Base-by-base conservation (phyloP, 1,140 invertebrate species). In the Trichonephila inaurata region DNA sequence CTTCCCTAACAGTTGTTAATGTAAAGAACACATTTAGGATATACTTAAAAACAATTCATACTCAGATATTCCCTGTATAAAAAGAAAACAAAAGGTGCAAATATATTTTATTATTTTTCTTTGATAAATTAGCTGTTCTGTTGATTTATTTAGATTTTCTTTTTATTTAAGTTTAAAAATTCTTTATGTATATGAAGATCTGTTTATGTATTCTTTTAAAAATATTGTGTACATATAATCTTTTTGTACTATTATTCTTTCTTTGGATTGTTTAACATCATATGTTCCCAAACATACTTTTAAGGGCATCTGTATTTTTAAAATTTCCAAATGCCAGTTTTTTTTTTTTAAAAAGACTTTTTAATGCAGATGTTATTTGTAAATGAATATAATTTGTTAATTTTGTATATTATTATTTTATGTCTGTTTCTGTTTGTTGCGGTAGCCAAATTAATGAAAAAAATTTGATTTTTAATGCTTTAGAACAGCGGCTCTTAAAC, bases 191-290 rank as follows among this genome's bases (percentile, higher is more conserved):
- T 77, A 77, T 77, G 33, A 14, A 77, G 28, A 77, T 77, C 72
- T 77, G 28, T 77, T 18, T 64, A 12, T 77, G 72, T 77, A 40
- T 77, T 77, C 33, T 18, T 33, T 16, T 8, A 40, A 77, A 33
- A 33, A 77, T 77, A 77, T 40, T 40, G 19, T 77, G 72, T 77
- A 77, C 72, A 77, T 40, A 77, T 18, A 18, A 18, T 40, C 33
- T 28, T 40, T 40, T 40, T 77, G 72, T 77, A 33, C 33, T 33
- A 69, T 12, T 77, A 28, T 77, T 77, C 33, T 77, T 77, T 77
- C 69, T 77, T 40, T 77, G 72, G 72, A 77, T 77, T 77, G 72
- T 77, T 77, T 77, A 77, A 6, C 18, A 77, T 77, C 72, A 18
- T 33, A 40, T 77, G 72, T 77, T 77, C 72, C 72, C 72, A 77